These are phyloP conservation scores for Silurus aristotelis DNA, from an alignment of 2,797 vertebrate genomes.

Conservation along the genomic window DNA sequence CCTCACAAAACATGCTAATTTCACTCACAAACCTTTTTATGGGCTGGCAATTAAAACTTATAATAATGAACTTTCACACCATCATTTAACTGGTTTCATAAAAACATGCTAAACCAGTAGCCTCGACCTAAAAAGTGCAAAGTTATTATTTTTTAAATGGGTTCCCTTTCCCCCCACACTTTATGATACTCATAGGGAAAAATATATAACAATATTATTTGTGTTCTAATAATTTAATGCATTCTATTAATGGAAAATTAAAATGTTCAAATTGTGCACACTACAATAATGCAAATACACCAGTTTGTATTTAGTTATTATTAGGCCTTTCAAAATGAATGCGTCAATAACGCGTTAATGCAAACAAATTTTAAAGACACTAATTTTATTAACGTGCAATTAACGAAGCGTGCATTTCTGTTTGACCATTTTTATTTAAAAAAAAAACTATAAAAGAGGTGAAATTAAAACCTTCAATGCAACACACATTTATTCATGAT, in stretches of 20 bases:
- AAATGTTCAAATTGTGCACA: no score
- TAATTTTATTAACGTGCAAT: no score
- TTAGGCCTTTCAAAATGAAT: no score
- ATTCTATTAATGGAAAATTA: no score
- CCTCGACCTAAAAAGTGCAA: not conserved
- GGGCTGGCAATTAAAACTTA: constrained; percentile 65
- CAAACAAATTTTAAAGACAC: no score
- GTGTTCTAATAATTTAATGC: no score
- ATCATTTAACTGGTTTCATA: constrained; percentile 59
- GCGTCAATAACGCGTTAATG: no score
- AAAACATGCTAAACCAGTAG: constrained; percentile 8
- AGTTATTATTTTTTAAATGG: constrained; percentile 8
- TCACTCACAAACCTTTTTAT: constrained; percentile 65
- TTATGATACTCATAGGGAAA: not conserved
- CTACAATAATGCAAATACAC: not conserved
- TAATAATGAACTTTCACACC: constrained; percentile 62
- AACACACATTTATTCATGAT: no score
- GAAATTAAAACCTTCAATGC: no score
- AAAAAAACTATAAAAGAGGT: no score
- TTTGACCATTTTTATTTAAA: no score
- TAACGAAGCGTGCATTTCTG: no score
- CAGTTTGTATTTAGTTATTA: not conserved
- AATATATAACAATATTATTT: not conserved
- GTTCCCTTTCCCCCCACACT: not conserved
- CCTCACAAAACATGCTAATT: constrained; percentile 59